These are phyloP conservation scores for Falco naumanni DNA, from an alignment of 2,797 vertebrate genomes.

Conservation along the genomic window DNA sequence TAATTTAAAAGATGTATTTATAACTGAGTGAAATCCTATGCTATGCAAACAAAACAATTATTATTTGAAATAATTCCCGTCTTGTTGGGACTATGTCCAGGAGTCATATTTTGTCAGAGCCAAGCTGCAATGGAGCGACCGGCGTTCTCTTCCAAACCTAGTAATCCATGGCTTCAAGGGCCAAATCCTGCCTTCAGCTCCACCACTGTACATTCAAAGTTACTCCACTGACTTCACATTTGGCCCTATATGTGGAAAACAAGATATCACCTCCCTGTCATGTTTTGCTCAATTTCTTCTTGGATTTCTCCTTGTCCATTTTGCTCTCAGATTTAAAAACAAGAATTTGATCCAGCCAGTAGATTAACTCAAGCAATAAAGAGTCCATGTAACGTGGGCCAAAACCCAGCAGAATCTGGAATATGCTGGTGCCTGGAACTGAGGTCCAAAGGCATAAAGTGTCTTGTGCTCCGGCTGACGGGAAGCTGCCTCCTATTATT, in stretches of 20 bases:
- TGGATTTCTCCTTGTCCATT: conserved; percentile 46
- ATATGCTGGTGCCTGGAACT: background rate
- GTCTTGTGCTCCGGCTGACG: background rate
- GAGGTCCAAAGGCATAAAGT: background rate
- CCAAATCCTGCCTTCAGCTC: conserved; percentile 32
- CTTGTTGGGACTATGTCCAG: conserved; percentile 3
- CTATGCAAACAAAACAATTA: conserved; percentile 17
- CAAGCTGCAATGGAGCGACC: background rate
- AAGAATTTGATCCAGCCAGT: background rate
- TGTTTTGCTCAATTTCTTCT: conserved; percentile 44
- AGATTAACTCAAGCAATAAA: conserved; percentile 13
- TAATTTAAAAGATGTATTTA: conserved; percentile 46
- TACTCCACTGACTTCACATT: conserved; percentile 58
- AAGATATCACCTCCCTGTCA: conserved; percentile 41
- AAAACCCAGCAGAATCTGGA: conserved; percentile 17
- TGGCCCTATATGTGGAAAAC: conserved; percentile 57
- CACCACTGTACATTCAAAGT: background rate
- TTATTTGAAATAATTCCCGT: conserved; percentile 48
- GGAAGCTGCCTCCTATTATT: background rate
- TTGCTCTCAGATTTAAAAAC: conserved; percentile 30
- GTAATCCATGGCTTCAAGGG: background rate
- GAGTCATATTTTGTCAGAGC: conserved; percentile 42
- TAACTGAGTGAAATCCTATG: conserved; percentile 30
- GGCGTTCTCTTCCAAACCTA: conserved; percentile 21
- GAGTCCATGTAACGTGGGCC: background rate